A percentile compares a stretch with the other conserved stretches of the same genome.
Conservation (phyloP, 1,140 invertebrate species). For the Diuraphis noxia region DNA sequence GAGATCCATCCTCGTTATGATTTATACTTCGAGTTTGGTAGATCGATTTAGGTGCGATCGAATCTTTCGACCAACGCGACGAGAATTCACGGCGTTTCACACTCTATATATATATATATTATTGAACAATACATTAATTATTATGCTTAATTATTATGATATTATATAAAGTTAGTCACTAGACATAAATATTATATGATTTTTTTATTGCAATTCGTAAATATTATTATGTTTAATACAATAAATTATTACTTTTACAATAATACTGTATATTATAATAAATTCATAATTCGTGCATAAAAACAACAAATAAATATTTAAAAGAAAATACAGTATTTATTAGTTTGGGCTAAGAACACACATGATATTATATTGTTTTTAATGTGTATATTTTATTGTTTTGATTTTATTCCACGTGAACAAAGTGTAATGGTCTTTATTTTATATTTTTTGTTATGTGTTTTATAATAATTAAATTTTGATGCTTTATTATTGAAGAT, state of each 20-base stretch:
- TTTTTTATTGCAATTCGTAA: not conserved
- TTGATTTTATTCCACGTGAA: constrained; percentile 50
- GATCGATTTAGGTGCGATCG: not conserved
- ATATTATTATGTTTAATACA: not conserved
- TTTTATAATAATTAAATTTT: constrained; percentile 15
- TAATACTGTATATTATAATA: not conserved
- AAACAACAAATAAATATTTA: not conserved
- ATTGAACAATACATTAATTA: not conserved
- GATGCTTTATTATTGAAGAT: not conserved
- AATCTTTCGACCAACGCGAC: not conserved
- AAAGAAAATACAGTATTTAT: constrained; percentile 46
- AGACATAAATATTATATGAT: constrained; percentile 2
- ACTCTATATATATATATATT: not conserved
- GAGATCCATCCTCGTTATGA: not conserved
- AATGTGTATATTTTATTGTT: constrained; percentile 45
- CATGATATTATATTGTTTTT: not conserved
- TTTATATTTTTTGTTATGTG: constrained; percentile 18
- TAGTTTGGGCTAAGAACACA: constrained; percentile 21
- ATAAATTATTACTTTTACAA: not conserved
- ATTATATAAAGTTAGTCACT: constrained; percentile 29
- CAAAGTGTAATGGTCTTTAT: constrained; percentile 42
- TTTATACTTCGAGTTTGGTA: not conserved
- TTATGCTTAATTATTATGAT: not conserved
- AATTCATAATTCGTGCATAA: not conserved
- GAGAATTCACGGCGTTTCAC: not conserved